phyloP scores from a whole-genome alignment of 2,888 invertebrate species.

The Nesidiocoris tenuis region DNA sequence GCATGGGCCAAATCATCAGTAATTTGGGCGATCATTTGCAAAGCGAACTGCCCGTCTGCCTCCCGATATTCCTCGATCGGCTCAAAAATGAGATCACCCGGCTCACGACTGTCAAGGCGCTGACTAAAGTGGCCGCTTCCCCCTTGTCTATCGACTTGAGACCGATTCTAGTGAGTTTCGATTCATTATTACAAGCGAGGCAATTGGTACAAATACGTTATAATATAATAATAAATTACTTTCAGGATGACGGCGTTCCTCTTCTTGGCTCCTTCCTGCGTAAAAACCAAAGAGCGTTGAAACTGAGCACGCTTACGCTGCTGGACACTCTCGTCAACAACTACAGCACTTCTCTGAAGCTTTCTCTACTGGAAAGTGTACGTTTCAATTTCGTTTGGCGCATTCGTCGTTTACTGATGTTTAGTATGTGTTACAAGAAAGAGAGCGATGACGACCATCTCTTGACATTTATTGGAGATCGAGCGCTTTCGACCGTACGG shows the following conservation, averaged over 20 bases:
- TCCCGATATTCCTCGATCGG: conserved; percentile 93
- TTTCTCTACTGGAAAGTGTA: conserved; percentile 72
- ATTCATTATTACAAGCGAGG: too few species aligned
- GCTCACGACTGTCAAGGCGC: conserved; percentile 91
- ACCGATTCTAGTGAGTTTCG: conserved; percentile 70
- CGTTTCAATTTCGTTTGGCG: conserved; percentile 3
- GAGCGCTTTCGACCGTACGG: too few species aligned
- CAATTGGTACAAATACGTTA: too few species aligned
- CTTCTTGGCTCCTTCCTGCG: conserved; percentile 90
- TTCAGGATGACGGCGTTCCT: conserved; percentile 81
- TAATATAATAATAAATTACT: too few species aligned
- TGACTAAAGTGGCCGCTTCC: conserved; percentile 90
- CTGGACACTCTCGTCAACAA: conserved; percentile 88
- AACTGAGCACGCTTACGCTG: conserved; percentile 83
- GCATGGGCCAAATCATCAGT: conserved; percentile 92
- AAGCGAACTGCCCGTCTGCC: conserved; percentile 75
- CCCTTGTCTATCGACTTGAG: conserved; percentile 80
- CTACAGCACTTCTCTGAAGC: conserved; percentile 70
- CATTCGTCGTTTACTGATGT: too few species aligned
- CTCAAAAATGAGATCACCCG: conserved; percentile 96
- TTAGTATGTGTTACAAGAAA: too few species aligned
- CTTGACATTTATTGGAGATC: too few species aligned
- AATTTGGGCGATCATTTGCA: conserved; percentile 63
- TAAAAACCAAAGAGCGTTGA: conserved; percentile 94
- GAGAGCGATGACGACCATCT: too few species aligned